Percentiles rank a stretch among this genome's conserved stretches.
These are phyloP conservation scores for Rhodophaea formosa DNA, from an alignment of 2,888 invertebrate genomes.

Conservation along the genomic window DNA sequence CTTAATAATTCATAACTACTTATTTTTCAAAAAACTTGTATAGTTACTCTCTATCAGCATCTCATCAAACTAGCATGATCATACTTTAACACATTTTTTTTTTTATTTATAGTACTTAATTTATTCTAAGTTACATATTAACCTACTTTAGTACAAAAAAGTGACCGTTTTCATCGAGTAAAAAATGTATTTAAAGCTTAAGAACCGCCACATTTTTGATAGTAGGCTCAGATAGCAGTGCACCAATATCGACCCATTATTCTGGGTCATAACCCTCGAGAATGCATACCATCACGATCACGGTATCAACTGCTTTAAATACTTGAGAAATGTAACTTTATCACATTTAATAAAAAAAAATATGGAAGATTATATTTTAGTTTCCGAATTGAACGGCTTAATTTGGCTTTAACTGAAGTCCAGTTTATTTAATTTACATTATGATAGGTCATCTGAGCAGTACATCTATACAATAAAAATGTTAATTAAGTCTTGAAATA, in stretches of 20 bases:
- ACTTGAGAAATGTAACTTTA: background rate
- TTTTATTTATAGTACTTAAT: background rate
- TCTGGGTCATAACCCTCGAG: slow-evolving; percentile 18
- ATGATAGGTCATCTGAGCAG: no score
- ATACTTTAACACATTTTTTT: no score
- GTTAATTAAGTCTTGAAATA: no score
- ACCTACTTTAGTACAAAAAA: background rate
- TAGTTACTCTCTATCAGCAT: no score
- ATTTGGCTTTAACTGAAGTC: no score
- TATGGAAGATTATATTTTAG: no score
- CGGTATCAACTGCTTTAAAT: background rate
- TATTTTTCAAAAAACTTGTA: no score
- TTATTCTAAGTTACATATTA: background rate
- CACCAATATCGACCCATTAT: slow-evolving; percentile 20
- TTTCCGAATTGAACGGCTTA: no score
- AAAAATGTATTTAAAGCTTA: slow-evolving; percentile 12
- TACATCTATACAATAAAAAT: no score
- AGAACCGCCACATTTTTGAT: slow-evolving; percentile 16
- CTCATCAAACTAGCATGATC: no score
- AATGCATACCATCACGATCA: slow-evolving; percentile 15
- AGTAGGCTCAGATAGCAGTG: slow-evolving; percentile 16
- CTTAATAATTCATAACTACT: no score
- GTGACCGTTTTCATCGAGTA: background rate
- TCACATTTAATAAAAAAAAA: background rate
- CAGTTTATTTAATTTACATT: no score